phyloP scores from a whole-genome alignment of 2,797 vertebrate species.

The Phataginus tricuspis region DNA sequence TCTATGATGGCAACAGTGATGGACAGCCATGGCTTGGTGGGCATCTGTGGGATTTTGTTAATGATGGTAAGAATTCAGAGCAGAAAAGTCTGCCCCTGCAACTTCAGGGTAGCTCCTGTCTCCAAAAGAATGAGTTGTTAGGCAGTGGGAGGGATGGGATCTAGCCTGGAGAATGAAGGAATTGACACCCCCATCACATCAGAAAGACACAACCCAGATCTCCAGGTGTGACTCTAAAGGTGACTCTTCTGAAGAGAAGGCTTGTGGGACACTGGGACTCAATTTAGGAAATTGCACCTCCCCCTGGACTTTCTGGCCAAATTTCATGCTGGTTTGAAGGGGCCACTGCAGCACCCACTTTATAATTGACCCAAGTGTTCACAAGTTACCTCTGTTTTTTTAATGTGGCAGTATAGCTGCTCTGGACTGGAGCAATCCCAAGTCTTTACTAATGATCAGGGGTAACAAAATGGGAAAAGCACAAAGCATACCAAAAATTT shows the following conservation, averaged over 20 bases:
- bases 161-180: neutral
- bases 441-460: slow-evolving; percentile 6
- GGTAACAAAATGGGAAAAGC: neutral
- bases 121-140: neutral
- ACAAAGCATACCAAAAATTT: neutral
- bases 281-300: neutral
- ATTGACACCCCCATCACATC: neutral
- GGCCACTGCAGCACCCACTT: neutral
- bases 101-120: neutral
- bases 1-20: neutral
- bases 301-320: neutral
- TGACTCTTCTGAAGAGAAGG: neutral
- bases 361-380: neutral
- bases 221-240: neutral
- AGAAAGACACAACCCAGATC: slow-evolving; percentile 16
- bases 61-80: neutral
- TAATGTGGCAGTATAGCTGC: neutral
- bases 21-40: neutral
- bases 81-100: neutral
- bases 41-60: neutral
- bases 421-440: neutral
- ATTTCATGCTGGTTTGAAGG: neutral
- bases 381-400: neutral
- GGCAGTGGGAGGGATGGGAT: neutral
- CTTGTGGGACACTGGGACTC: neutral